These are phyloP conservation scores for Aquatica leii DNA, from an alignment of 2,888 invertebrate genomes.

Conservation along the genomic window DNA sequence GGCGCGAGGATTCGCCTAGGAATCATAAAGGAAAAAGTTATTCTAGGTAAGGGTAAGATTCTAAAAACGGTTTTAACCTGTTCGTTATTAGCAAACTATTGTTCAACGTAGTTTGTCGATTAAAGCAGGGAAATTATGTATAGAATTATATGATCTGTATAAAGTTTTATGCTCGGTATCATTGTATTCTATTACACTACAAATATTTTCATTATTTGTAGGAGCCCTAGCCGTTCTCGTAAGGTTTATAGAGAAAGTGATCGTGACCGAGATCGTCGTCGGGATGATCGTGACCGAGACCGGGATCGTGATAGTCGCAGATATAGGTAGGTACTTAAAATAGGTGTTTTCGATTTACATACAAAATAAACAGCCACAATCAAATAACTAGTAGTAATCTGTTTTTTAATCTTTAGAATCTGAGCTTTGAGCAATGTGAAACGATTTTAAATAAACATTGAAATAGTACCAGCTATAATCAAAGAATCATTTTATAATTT, in stretches of 20 bases:
- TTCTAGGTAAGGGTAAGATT: conserved; percentile 52
- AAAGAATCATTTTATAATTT: no score
- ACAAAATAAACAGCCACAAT: no score
- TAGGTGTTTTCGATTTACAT: no score
- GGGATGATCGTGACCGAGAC: conserved; percentile 59
- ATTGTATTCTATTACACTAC: conserved; percentile 20
- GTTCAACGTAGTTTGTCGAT: conserved; percentile 30
- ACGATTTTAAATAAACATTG: no score
- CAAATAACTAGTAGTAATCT: no score
- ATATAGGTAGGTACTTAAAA: conserved; percentile 51
- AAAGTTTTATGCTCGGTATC: conserved; percentile 1
- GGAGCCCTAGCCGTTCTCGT: conserved; percentile 58
- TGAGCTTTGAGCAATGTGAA: no score
- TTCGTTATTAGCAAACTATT: conserved; percentile 37
- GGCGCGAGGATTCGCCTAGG: conserved; percentile 58
- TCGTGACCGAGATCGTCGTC: conserved; percentile 57
- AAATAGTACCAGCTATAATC: no score
- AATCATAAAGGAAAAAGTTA: conserved; percentile 59
- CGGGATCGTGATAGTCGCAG: conserved; percentile 58
- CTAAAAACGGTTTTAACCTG: conserved; percentile 19
- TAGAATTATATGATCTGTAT: conserved; percentile 30
- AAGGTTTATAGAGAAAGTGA: conserved; percentile 58
- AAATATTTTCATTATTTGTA: conserved; percentile 38
- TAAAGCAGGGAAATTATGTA: conserved; percentile 33
- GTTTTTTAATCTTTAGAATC: no score